Evolutionary conservation across 2,113 vertebrate species (phyloP).

Genomic region (Sturnus vulgaris): DNA sequence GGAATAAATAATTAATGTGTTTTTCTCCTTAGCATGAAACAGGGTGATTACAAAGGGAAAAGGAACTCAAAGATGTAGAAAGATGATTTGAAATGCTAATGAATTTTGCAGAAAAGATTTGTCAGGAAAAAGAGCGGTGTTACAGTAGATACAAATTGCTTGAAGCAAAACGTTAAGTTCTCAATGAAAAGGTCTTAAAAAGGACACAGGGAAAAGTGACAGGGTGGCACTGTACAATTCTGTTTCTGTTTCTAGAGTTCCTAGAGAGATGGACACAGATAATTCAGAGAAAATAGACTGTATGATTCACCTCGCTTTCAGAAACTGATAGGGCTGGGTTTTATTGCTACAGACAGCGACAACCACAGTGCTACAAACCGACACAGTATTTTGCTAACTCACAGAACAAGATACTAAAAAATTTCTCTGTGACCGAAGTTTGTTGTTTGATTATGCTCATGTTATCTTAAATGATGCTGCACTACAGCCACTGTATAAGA

Average conservation of each 20-base stretch:
- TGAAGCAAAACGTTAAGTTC: not conserved
- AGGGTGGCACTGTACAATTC: not conserved
- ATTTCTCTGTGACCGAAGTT: accelerated
- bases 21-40: constrained; percentile 30
- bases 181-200: not conserved
- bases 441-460: not conserved
- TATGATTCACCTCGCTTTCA: not conserved
- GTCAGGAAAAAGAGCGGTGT: not conserved
- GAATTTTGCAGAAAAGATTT: not conserved
- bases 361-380: not conserved
- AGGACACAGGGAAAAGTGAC: not conserved
- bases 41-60: constrained; percentile 4
- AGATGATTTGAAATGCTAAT: not conserved
- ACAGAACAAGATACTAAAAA: not conserved
- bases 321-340: not conserved
- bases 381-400: not conserved
- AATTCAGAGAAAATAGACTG: not conserved
- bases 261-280: not conserved
- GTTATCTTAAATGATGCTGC: not conserved
- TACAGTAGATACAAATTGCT: not conserved
- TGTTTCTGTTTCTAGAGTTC: not conserved
- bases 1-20: constrained; percentile 34
- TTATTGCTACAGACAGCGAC: not conserved
- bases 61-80: not conserved
- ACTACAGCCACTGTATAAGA: not conserved